Evolutionary conservation across 2,113 vertebrate genomes (phyloP).

Genomic region (Melanocharis versteri): DNA sequence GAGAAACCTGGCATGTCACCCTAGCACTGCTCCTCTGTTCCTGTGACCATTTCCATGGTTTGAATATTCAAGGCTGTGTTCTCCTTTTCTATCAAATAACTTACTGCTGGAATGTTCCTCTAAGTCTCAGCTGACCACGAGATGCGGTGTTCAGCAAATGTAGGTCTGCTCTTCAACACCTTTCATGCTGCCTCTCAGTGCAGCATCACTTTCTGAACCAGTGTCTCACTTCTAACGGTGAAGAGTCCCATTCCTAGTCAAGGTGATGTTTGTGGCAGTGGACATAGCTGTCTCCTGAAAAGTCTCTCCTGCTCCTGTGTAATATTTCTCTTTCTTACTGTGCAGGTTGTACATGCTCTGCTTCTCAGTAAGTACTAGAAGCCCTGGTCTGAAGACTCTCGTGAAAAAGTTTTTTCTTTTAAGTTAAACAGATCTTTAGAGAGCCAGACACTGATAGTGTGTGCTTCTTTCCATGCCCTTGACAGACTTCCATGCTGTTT

Average conservation of each 20-base stretch:
- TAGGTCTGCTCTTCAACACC: not conserved
- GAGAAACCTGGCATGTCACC: not conserved
- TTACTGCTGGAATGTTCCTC: not conserved
- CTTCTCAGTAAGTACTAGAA: not conserved
- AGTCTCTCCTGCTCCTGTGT: not conserved
- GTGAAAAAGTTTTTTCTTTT: not conserved
- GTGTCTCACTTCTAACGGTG: not conserved
- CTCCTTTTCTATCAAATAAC: not conserved
- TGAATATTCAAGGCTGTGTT: not conserved
- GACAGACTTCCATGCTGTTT: not conserved
- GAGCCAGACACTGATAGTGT: not conserved
- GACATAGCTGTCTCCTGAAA: not conserved
- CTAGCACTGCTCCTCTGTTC: not conserved
- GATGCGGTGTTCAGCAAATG: not conserved
- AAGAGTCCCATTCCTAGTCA: not conserved
- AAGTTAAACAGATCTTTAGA: not conserved
- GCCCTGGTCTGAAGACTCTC: not conserved
- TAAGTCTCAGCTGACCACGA: not conserved
- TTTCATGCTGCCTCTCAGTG: not conserved
- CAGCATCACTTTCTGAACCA: not conserved
- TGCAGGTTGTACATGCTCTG: not conserved
- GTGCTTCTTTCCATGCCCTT: not conserved
- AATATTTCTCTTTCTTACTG: not conserved
- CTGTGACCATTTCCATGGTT: not conserved
- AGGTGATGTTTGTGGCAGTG: not conserved